phyloP scores from a whole-genome alignment of 2,888 invertebrate genomes.

The Alsophila aescularia region DNA sequence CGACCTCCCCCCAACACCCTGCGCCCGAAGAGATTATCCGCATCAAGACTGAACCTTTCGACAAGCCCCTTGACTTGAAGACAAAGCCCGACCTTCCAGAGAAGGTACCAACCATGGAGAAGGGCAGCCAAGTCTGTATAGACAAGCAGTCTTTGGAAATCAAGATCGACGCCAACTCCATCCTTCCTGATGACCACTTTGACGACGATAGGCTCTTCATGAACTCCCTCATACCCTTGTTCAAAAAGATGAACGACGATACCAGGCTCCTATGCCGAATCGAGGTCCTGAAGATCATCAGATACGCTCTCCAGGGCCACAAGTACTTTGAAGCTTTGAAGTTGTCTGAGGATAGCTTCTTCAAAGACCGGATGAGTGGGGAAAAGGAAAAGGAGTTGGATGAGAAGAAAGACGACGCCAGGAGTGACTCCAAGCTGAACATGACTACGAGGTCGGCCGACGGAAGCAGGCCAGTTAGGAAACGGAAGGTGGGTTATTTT shows the following conservation, averaged over 20 bases:
- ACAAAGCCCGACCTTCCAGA: constrained; percentile 58
- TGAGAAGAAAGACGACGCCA: constrained; percentile 28
- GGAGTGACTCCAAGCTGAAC: constrained; percentile 56
- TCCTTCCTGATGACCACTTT: constrained; percentile 74
- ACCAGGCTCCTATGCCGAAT: constrained; percentile 72
- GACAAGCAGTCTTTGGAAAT: constrained; percentile 64
- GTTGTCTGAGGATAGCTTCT: constrained; percentile 63
- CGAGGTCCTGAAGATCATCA: constrained; percentile 73
- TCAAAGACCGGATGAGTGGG: constrained; percentile 57
- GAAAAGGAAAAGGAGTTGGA: constrained; percentile 48
- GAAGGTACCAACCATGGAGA: constrained; percentile 56
- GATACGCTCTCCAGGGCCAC: constrained; percentile 70
- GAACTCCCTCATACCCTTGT: constrained; percentile 73
- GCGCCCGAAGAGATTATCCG: constrained; percentile 63
- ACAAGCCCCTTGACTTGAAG: constrained; percentile 68
- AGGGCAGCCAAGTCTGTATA: constrained; percentile 60
- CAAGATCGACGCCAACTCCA: constrained; percentile 73
- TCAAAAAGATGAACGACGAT: constrained; percentile 78
- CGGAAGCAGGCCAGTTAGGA: constrained; percentile 71
- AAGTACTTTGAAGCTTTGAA: constrained; percentile 68
- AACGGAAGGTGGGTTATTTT: constrained; percentile 59
- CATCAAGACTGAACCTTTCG: constrained; percentile 61
- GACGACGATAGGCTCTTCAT: constrained; percentile 76
- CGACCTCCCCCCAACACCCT: constrained; percentile 73
- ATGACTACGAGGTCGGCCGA: constrained; percentile 78